These are phyloP conservation scores for Kradibia gibbosae DNA, from an alignment of 1,140 invertebrate genomes.

Conservation along the genomic window DNA sequence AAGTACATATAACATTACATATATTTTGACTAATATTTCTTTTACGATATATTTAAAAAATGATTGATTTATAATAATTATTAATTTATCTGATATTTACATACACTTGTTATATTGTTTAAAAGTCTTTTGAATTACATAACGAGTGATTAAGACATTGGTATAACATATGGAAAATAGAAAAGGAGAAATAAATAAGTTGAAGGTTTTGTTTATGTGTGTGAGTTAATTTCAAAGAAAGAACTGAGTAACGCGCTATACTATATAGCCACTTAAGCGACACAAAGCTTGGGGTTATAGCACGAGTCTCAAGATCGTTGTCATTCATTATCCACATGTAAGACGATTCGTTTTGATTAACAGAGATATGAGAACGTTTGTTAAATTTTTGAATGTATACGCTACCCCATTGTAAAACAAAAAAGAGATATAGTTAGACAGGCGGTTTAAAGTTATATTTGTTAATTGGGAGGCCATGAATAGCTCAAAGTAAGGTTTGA, in stretches of 20 bases:
- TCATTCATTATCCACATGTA: background rate
- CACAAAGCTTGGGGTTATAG: background rate
- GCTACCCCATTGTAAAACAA: background rate
- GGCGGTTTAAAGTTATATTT: background rate
- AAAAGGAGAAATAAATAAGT: background rate
- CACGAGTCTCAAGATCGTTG: background rate
- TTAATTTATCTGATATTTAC: too few relatives aligned
- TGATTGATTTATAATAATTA: too few relatives aligned
- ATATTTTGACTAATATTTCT: too few relatives aligned
- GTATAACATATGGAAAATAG: background rate
- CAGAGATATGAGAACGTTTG: background rate
- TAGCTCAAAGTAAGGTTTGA: background rate
- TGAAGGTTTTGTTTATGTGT: background rate
- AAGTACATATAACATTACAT: too few relatives aligned
- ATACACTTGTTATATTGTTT: too few relatives aligned
- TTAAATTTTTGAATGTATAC: background rate
- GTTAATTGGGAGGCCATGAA: background rate
- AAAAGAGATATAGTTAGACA: background rate
- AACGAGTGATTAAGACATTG: too few relatives aligned
- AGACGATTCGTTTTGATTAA: conserved; percentile 16
- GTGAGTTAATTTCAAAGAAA: background rate
- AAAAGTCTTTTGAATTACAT: too few relatives aligned
- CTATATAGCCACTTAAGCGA: background rate
- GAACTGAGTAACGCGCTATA: background rate
- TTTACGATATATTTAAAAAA: too few relatives aligned